Base-by-base conservation (phyloP, 2,113 vertebrate species). In the Telmatochromis sp. region DNA sequence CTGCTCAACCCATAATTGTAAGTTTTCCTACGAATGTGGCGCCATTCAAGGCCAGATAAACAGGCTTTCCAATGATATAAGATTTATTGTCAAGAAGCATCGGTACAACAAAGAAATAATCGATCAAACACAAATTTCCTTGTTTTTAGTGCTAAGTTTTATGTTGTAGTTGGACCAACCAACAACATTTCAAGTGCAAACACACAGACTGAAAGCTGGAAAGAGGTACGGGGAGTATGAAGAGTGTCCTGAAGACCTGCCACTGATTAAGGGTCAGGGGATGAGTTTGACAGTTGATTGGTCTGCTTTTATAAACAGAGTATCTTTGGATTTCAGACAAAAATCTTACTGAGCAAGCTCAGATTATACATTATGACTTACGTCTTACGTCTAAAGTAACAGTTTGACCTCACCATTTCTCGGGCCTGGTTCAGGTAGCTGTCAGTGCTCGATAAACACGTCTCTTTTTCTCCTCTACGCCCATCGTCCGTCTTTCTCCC, bases 371-470 rank as follows among this genome's bases (percentile, higher is more conserved):
- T 60, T 63, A 82, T 82, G 68, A 73, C 13, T 31, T 63, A 60
- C 17, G n/a, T n/a, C n/a, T n/a, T n/a, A 19, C 55, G 26, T 2
- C 37, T 26, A 12, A 33, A 37, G 31, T 83, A 79, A 40, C 5
- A 53, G 10, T 19, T 23, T 21, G 57, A 75, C 57, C 87, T 96
- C 95, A 98, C 98, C 97, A 97, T 96, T 82, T 92, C 91, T 88
- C 92, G 96, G 84, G 97, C 85, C 54, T 94, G 95, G 14, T 85
- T 96, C 91, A 98, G 91, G 91, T 94, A 96, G 81, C 83, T 94
- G 47, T 90, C 94, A 17, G 92, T 94, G 83, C 91, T 92, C n/a
- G 87, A 91, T 80, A 88, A 93, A 89, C 97, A 99, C 21, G 6
- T 88, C 28, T 95, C 90, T 17, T 92, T 90, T 73, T 84, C 87